Conservation (phyloP, 1,140 invertebrate genomes). For the Drosophila sp. region DNA sequence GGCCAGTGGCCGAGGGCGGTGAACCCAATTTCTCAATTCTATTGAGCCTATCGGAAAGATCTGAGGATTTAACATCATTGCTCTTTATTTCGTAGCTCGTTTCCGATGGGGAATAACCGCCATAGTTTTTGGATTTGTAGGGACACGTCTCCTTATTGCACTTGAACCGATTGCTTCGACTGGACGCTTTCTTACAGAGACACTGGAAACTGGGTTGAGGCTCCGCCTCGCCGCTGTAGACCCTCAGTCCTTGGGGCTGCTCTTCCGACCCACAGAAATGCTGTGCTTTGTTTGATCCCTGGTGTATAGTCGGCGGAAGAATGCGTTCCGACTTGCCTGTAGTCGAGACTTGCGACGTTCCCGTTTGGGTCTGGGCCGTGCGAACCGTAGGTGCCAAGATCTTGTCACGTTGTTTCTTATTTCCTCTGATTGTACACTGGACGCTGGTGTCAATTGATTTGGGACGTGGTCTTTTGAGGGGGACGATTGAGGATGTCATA, state of each 20-base stretch:
- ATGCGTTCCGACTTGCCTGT: not conserved
- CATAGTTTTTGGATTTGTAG: slow-evolving; percentile 17
- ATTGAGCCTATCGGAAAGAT: not conserved
- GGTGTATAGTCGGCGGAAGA: not conserved
- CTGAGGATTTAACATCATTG: not conserved
- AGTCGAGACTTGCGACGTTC: not conserved
- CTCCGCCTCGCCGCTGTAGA: slow-evolving; percentile 13
- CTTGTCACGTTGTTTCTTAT: not conserved
- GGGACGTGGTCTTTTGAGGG: not conserved
- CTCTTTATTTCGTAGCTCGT: slow-evolving; percentile 13
- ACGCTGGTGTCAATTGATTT: not conserved
- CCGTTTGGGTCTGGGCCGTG: slow-evolving; percentile 5
- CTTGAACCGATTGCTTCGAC: not conserved
- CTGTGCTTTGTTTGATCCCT: not conserved
- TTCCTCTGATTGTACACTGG: not conserved
- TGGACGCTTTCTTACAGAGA: not conserved
- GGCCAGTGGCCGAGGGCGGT: slow-evolving; percentile 15
- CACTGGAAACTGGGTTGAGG: not conserved
- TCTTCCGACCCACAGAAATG: not conserved
- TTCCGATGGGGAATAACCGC: slow-evolving; percentile 48
- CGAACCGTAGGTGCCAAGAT: not conserved
- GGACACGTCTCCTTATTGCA: not conserved
- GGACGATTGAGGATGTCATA: not conserved
- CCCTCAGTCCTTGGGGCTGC: not conserved
- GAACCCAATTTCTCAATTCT: slow-evolving; percentile 45